Base-by-base conservation (phyloP, 2,113 vertebrate species). In the Rhinopithecus roxellana region DNA sequence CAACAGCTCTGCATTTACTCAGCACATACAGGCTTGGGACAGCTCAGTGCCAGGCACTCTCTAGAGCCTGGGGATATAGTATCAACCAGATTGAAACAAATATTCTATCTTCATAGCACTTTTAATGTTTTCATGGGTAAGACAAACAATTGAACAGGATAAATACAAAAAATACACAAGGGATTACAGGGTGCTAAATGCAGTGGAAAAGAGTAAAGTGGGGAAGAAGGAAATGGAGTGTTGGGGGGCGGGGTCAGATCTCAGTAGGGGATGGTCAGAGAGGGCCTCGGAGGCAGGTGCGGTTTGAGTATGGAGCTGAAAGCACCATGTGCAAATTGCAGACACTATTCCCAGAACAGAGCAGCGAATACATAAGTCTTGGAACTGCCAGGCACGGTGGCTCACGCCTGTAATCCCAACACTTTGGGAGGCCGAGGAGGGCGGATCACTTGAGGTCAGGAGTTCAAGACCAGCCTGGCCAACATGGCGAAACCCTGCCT, bases 1-100 rank as follows among this genome's bases (percentile, higher is more conserved):
- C 59, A 10, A 0, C 32, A 45, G 50, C 50, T 8, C 1, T 0
- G 0, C 74, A 3, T 52, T 74, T n/a, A 70, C 5, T 81, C 25
- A 67, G 91, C 59, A 67, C 23, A 25, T 14, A 1, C 0, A 55
- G 59, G 59, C 67, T 57, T 2, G 3, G 22, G 35, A 35, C 40
- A 75, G 7, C 59, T 61, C 0, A 32, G 16, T 57, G 89, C 30
- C 45, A 64, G 35, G 45, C 23, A 43, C 78, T 78, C 69, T 84
- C 4, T 50, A 55, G 83, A 78, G 11, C 64, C 90, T 43, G 3
- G 6, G 48, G 27, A 27, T 79, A 50, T 38, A 27, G 52, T 64
- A 52, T 20, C 69, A 55, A 67, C 38, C 25, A 78, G 35, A 27
- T 91, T 69, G 50, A 52, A 43, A 78, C 25, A 57, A 85, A 90